These are phyloP conservation scores for Ariopsis seemanni DNA, from an alignment of 2,113 vertebrate genomes.

Conservation along the genomic window DNA sequence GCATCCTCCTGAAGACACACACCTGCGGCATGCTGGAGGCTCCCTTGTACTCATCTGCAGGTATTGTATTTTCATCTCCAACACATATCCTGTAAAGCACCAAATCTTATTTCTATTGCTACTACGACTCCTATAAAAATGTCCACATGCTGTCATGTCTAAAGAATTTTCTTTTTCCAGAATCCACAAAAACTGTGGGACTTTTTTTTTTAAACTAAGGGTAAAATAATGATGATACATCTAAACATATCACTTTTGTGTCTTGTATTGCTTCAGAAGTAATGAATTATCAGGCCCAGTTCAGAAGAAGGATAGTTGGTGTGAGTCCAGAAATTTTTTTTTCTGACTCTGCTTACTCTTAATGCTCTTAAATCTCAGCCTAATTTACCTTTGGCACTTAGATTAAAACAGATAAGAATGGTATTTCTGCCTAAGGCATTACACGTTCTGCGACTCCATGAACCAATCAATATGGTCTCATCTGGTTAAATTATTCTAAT, in stretches of 20 bases:
- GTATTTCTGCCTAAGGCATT: background rate
- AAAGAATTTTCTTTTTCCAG: background rate
- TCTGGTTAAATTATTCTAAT: constrained; percentile 38
- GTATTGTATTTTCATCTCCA: constrained; percentile 54
- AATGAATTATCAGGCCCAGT: background rate
- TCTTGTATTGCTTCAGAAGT: background rate
- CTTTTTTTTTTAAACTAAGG: background rate
- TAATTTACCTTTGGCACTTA: background rate
- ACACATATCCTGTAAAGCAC: background rate
- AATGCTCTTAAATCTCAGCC: background rate
- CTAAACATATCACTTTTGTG: background rate
- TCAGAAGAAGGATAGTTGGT: background rate
- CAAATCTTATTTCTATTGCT: background rate
- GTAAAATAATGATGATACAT: background rate
- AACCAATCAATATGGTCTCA: constrained; percentile 34
- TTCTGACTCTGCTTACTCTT: background rate
- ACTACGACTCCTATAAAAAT: background rate
- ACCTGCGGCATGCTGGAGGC: constrained; percentile 51
- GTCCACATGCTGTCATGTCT: background rate
- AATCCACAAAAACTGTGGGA: background rate
- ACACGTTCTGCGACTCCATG: background rate
- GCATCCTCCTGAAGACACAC: constrained; percentile 47
- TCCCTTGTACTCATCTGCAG: constrained; percentile 67
- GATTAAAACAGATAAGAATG: constrained; percentile 5
- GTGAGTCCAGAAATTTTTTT: background rate